Conservation (phyloP, 2,888 invertebrate genomes). For the Oegoconia quadripuncta region DNA sequence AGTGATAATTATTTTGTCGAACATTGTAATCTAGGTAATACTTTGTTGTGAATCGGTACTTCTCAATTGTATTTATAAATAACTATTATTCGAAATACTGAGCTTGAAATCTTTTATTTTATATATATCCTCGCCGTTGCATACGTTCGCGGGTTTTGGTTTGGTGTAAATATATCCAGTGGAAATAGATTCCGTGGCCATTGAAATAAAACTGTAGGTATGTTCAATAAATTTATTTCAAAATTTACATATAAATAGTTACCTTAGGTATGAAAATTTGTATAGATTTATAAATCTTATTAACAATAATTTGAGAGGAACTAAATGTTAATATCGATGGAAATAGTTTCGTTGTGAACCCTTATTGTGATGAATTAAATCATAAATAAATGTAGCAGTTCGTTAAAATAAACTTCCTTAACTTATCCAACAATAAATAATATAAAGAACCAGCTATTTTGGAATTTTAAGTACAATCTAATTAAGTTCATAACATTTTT, state of each 20-base stretch:
- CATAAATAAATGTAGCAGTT: background rate
- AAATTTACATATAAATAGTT: constrained; percentile 48
- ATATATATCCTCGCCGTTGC: background rate
- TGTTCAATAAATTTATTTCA: constrained; percentile 36
- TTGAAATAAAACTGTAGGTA: background rate
- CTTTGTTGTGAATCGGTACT: constrained; percentile 77
- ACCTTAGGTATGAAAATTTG: constrained; percentile 26
- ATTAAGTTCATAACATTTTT: constrained; percentile 6
- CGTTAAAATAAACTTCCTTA: constrained; percentile 1
- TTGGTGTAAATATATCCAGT: background rate
- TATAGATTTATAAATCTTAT: constrained; percentile 15
- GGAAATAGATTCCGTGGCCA: too few relatives aligned
- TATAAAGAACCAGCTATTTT: background rate
- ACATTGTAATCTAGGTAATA: constrained; percentile 70
- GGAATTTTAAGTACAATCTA: constrained; percentile 7
- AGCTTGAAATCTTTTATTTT: constrained; percentile 32
- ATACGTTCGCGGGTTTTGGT: background rate
- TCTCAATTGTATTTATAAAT: constrained; percentile 78
- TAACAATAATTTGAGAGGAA: constrained; percentile 29
- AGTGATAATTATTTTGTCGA: constrained; percentile 72
- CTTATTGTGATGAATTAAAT: background rate
- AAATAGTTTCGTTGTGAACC: background rate
- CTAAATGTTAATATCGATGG: constrained; percentile 16
- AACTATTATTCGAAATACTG: constrained; percentile 69
- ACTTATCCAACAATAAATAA: constrained; percentile 7